A percentile compares a stretch with the other conserved stretches of the same genome.
phyloP scores from a whole-genome alignment of 92 coral and sea anemone species.

The Epizoanthus illoricatus region DNA sequence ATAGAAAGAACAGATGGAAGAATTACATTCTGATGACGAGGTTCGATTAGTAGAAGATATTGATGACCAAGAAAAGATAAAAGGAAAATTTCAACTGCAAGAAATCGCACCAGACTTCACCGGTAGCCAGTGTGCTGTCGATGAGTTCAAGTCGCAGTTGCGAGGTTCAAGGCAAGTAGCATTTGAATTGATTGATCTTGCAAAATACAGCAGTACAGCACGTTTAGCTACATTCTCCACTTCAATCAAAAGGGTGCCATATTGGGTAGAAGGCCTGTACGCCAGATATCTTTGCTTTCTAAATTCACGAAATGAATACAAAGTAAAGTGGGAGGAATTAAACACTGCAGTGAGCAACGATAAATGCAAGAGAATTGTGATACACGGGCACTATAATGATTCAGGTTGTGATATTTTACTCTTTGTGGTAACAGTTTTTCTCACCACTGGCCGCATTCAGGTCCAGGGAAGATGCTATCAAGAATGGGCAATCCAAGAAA shows the following conservation, averaged over 20 bases:
- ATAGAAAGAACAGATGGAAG: conserved; percentile 5
- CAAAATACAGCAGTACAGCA: background rate
- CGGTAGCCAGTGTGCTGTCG: background rate
- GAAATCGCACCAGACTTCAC: conserved; percentile 6
- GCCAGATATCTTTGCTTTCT: conserved; percentile 14
- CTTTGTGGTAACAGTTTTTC: background rate
- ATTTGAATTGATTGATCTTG: background rate
- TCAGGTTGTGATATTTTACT: background rate
- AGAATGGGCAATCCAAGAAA: conserved; percentile 4
- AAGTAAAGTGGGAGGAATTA: background rate
- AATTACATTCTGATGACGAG: background rate
- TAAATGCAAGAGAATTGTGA: background rate
- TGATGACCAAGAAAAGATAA: background rate
- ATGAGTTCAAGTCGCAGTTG: background rate
- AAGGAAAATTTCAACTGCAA: background rate
- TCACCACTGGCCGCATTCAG: background rate
- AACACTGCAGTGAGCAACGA: background rate
- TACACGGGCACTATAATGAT: background rate
- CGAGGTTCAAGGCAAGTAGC: background rate
- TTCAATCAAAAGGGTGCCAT: conserved; percentile 9
- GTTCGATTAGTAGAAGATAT: background rate
- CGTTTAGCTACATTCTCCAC: background rate
- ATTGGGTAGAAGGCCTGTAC: conserved; percentile 3
- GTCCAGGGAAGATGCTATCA: background rate
- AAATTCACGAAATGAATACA: background rate